A percentile compares a stretch with the other conserved stretches of the same genome.
phyloP scores from a whole-genome alignment of 2,113 vertebrate species.

The Rhynchomys soricoides region DNA sequence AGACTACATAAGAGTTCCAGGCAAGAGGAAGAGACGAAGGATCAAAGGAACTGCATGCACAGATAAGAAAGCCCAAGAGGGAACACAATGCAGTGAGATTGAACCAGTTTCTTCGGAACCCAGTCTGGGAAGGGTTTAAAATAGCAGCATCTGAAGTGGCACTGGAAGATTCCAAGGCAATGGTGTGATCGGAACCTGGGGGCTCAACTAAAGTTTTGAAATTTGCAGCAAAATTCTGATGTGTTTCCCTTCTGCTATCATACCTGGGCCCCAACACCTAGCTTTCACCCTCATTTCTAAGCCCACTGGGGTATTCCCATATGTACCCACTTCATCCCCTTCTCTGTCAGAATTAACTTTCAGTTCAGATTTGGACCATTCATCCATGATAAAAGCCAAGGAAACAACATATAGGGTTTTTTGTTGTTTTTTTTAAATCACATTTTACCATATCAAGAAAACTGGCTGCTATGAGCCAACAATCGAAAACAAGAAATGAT shows the following conservation, averaged over 20 bases:
- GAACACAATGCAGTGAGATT: background rate
- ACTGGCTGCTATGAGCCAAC: constrained; percentile 48
- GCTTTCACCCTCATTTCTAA: background rate
- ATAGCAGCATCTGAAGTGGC: too few species aligned
- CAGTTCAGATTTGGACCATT: background rate
- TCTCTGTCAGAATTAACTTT: background rate
- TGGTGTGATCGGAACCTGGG: background rate
- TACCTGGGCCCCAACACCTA: background rate
- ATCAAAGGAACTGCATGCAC: background rate
- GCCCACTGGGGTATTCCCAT: background rate
- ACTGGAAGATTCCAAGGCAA: background rate
- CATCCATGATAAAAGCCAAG: constrained; percentile 36
- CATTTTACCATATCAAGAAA: constrained; percentile 52
- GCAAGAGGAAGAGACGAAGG: background rate
- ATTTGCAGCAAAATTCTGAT: background rate
- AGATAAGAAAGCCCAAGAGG: background rate
- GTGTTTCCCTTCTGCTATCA: background rate
- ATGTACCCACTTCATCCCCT: fast-evolving
- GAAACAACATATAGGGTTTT: constrained; percentile 44
- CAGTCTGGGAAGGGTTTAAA: background rate
- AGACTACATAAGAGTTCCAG: background rate
- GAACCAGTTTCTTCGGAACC: background rate
- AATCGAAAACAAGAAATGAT: constrained; percentile 63
- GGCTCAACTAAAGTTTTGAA: background rate
- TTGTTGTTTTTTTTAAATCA: background rate